A percentile compares a stretch with the other conserved stretches of the same genome.
These are phyloP conservation scores for Belgica antarctica DNA, from an alignment of 2,888 invertebrate species.

Conservation along the genomic window DNA sequence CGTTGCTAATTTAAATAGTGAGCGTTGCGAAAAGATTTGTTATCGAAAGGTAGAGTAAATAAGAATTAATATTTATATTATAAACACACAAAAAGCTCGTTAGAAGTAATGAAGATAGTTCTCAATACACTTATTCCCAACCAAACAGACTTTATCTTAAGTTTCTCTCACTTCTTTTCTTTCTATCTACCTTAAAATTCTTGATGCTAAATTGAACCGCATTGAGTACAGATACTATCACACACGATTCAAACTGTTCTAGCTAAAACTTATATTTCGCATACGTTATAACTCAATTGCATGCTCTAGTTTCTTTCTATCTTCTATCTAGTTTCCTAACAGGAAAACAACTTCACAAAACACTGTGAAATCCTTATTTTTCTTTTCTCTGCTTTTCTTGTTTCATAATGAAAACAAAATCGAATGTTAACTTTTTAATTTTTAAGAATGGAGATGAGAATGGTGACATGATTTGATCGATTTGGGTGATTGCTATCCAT, in stretches of 20 bases:
- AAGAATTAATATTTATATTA: constrained; percentile 10
- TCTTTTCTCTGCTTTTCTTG: constrained; percentile 16
- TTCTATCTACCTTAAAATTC: neutral
- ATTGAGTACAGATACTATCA: neutral
- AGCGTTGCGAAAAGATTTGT: neutral
- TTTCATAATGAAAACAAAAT: neutral
- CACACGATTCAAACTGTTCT: no score
- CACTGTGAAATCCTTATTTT: no score
- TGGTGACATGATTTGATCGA: constrained; percentile 36
- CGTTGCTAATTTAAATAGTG: no score
- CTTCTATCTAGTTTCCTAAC: constrained; percentile 1
- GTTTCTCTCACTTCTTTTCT: neutral
- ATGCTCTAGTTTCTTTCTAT: constrained; percentile 18
- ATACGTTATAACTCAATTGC: neutral
- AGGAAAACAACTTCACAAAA: neutral
- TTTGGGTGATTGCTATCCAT: constrained; percentile 39
- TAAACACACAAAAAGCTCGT: neutral
- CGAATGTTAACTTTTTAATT: neutral
- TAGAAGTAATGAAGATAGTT: neutral
- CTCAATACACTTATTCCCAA: neutral
- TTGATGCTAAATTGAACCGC: neutral
- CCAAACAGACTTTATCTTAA: neutral
- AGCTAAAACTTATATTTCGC: neutral
- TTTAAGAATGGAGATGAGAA: no score
- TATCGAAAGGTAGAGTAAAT: constrained; percentile 32